phyloP scores from a whole-genome alignment of 2,113 vertebrate genomes.

The Hoplias malabaricus region DNA sequence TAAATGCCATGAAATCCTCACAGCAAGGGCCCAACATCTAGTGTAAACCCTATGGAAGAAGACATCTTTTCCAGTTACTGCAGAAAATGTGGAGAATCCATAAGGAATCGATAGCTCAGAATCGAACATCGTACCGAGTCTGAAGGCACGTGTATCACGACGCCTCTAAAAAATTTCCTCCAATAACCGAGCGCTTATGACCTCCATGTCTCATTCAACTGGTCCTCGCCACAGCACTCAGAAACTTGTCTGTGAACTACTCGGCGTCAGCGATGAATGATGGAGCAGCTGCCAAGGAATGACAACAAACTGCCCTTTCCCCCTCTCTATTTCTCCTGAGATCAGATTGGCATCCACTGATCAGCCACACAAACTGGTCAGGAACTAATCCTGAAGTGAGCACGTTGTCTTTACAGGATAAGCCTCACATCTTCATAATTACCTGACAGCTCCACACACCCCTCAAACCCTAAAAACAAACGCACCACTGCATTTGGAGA shows the following conservation, averaged over 20 bases:
- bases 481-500: background rate
- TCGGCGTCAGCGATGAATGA: background rate
- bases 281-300: background rate
- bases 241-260: background rate
- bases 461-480: background rate
- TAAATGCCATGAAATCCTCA: too few species aligned
- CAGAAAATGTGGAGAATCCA: too few species aligned
- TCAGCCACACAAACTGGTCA: background rate
- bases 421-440: background rate
- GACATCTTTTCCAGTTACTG: background rate
- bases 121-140: too few species aligned
- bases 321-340: background rate
- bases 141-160: too few species aligned
- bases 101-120: too few species aligned
- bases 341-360: background rate
- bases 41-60: background rate
- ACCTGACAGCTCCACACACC: background rate
- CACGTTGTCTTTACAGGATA: background rate
- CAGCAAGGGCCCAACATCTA: too few species aligned
- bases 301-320: background rate
- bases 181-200: background rate
- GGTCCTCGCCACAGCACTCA: background rate
- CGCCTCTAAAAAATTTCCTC: too few species aligned
- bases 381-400: background rate
- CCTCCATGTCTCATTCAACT: conserved; percentile 45